Conservation (phyloP, 2,888 invertebrate genomes). For the Andrena hattorfiana region DNA sequence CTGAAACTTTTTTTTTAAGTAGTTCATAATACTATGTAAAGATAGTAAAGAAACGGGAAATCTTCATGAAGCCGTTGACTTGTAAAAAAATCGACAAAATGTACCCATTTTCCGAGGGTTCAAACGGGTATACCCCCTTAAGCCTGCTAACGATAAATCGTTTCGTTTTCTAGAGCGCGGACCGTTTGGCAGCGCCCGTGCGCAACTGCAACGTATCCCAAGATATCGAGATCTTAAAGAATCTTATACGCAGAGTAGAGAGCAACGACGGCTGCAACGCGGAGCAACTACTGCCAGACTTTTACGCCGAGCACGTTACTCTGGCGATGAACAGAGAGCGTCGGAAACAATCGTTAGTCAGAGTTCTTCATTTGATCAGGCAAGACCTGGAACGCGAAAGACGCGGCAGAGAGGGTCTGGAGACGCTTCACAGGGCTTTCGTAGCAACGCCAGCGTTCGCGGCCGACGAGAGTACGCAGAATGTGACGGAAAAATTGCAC, state of each 20-base stretch:
- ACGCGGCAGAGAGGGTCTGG: constrained; percentile 94
- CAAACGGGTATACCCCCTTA: no score
- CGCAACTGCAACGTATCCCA: constrained; percentile 86
- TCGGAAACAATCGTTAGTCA: constrained; percentile 93
- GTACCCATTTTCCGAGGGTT: no score
- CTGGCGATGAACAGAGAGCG: constrained; percentile 97
- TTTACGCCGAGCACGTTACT: constrained; percentile 97
- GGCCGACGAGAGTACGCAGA: constrained; percentile 95
- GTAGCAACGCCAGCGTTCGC: constrained; percentile 94
- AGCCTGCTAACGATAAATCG: background rate
- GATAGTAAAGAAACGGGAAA: no score
- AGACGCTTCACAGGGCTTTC: constrained; percentile 95
- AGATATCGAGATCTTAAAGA: constrained; percentile 90
- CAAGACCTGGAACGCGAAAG: constrained; percentile 96
- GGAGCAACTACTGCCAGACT: constrained; percentile 96
- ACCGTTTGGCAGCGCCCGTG: constrained; percentile 89
- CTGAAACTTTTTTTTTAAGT: no score
- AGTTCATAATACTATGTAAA: no score
- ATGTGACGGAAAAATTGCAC: constrained; percentile 95
- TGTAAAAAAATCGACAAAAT: no score
- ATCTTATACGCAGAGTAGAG: constrained; percentile 88
- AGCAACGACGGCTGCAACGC: constrained; percentile 89
- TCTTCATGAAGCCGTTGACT: no score
- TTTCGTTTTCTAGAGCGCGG: constrained; percentile 87
- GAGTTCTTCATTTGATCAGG: constrained; percentile 93